phyloP scores from a whole-genome alignment of 2,113 vertebrate species.

The Trichechus manatus region DNA sequence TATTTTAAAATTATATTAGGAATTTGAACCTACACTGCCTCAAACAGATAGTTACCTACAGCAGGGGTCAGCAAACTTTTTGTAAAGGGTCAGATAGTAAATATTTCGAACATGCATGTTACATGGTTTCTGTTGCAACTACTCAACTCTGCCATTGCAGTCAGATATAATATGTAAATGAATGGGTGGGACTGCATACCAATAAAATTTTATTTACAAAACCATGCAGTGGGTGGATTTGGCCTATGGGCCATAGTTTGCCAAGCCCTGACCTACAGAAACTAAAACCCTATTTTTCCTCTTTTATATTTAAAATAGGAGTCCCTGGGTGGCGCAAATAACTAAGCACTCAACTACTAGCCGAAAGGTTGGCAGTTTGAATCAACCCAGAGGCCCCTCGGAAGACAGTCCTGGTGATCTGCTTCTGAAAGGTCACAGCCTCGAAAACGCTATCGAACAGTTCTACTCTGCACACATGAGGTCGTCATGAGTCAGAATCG shows the following conservation, averaged over 20 bases:
- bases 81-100: background rate
- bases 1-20: background rate
- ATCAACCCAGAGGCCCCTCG: too few relatives aligned
- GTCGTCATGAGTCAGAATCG: too few relatives aligned
- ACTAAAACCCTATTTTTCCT: background rate
- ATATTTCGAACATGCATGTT: background rate
- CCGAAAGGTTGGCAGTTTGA: too few relatives aligned
- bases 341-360: too few relatives aligned
- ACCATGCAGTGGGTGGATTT: background rate
- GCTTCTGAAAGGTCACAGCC: too few relatives aligned
- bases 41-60: background rate
- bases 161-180: background rate
- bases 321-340: too few relatives aligned
- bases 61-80: background rate
- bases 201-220: constrained; percentile 2
- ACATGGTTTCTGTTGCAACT: background rate
- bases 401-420: too few relatives aligned
- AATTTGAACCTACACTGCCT: background rate
- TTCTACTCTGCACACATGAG: too few relatives aligned
- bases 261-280: background rate
- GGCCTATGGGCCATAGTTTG: background rate
- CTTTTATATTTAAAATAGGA: background rate
- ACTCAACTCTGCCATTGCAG: background rate
- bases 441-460: too few relatives aligned
- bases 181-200: too few relatives aligned